phyloP scores from a whole-genome alignment of 2,888 invertebrate genomes.

The Amphimallon solstitiale region DNA sequence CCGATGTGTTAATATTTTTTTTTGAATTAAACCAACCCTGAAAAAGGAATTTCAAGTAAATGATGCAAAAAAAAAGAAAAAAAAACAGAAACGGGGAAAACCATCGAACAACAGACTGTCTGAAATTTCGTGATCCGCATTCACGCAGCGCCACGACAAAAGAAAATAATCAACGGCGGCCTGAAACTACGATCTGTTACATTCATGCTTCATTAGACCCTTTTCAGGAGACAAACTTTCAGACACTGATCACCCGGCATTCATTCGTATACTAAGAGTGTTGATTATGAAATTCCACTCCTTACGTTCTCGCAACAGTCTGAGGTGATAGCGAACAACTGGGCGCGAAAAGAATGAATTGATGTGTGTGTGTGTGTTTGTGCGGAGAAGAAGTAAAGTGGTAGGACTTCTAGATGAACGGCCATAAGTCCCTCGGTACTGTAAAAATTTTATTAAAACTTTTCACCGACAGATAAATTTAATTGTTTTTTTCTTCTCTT shows the following conservation, averaged over 20 bases:
- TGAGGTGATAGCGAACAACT: conserved; percentile 3
- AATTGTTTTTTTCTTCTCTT: conserved; percentile 28
- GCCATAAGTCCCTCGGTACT: conserved; percentile 1
- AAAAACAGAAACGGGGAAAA: too few species aligned
- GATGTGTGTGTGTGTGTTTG: not conserved
- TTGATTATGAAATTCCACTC: conserved; percentile 35
- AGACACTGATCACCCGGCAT: conserved; percentile 45
- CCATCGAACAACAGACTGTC: too few species aligned
- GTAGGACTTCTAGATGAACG: conserved; percentile 11
- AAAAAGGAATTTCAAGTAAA: too few species aligned
- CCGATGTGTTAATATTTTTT: too few species aligned
- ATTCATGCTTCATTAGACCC: conserved; percentile 44
- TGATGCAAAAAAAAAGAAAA: too few species aligned
- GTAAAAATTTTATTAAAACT: conserved; percentile 37
- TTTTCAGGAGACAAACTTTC: conserved; percentile 43
- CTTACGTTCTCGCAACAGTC: not conserved
- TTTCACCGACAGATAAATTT: conserved; percentile 31
- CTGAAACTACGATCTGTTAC: conserved; percentile 40
- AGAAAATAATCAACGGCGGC: conserved; percentile 16
- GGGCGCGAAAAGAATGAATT: not conserved
- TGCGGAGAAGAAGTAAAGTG: not conserved
- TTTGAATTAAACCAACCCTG: too few species aligned
- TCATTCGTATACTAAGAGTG: conserved; percentile 40
- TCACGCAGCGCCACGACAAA: conserved; percentile 6
- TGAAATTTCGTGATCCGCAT: too few species aligned